phyloP scores from a whole-genome alignment of 1,140 invertebrate genomes.

The Caerostris extrusa region DNA sequence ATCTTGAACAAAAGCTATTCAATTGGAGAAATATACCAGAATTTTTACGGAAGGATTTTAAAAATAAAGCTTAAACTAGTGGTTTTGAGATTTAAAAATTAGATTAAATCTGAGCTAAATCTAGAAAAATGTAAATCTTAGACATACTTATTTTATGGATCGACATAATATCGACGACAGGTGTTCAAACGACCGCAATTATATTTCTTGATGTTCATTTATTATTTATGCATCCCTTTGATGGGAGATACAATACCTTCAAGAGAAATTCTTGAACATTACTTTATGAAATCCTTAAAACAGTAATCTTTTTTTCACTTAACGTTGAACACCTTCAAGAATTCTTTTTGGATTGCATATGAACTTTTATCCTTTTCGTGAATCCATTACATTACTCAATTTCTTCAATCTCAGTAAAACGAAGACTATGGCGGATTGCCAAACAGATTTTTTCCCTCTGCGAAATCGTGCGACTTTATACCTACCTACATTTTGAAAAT shows the following conservation, averaged over 20 bases:
- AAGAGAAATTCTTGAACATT: slow-evolving; percentile 51
- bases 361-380: background rate
- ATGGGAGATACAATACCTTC: slow-evolving; percentile 17
- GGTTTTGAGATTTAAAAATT: no score
- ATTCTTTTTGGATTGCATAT: slow-evolving; percentile 65
- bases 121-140: no score
- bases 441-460: slow-evolving; percentile 7
- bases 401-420: slow-evolving; percentile 44
- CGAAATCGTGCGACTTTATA: slow-evolving; percentile 20
- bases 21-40: no score
- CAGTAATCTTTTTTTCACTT: slow-evolving; percentile 58
- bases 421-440: slow-evolving; percentile 58
- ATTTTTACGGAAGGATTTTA: no score
- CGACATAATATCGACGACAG: background rate
- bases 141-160: no score
- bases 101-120: no score
- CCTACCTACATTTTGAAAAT: slow-evolving; percentile 28
- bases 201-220: slow-evolving; percentile 16
- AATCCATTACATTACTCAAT: slow-evolving; percentile 72
- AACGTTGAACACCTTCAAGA: background rate
- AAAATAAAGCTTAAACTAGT: no score
- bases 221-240: slow-evolving; percentile 45
- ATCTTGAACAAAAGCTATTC: no score
- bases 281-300: slow-evolving; percentile 41
- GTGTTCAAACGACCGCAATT: background rate